These are phyloP conservation scores for Cygnus atratus DNA, from an alignment of 2,113 vertebrate genomes.

Conservation along the genomic window DNA sequence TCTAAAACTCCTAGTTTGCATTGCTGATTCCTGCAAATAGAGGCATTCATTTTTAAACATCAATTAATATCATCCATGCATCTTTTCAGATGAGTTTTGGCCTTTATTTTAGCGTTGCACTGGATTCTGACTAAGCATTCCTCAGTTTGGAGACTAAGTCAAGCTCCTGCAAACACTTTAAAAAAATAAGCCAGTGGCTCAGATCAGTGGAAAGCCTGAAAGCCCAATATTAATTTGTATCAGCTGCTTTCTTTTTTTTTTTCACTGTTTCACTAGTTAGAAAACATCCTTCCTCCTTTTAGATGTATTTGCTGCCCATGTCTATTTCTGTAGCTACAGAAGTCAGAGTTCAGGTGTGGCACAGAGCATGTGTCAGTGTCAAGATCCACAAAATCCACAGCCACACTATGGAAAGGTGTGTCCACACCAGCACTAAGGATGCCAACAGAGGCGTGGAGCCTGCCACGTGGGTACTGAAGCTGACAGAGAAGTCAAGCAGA, in stretches of 20 bases:
- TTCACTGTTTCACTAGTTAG: neutral
- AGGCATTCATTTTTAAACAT: constrained; percentile 87
- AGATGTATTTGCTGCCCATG: neutral
- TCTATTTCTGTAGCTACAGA: neutral
- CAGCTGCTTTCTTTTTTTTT: neutral
- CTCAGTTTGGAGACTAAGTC: neutral
- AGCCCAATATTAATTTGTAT: neutral
- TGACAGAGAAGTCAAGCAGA: neutral
- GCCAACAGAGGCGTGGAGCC: fast-evolving
- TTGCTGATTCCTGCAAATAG: constrained; percentile 90
- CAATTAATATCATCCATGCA: constrained; percentile 75
- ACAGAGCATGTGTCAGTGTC: neutral
- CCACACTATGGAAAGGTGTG: neutral
- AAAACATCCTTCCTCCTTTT: neutral
- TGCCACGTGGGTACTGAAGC: neutral
- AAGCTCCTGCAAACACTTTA: neutral
- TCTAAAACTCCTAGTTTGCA: constrained; percentile 88
- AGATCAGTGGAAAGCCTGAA: neutral
- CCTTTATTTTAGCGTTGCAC: constrained; percentile 44
- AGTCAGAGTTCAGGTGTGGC: neutral
- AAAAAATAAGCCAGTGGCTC: neutral
- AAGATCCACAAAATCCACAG: neutral
- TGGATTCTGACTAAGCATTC: constrained; percentile 26
- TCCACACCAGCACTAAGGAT: neutral
- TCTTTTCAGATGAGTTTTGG: constrained; percentile 61